Evolutionary conservation across 2,888 invertebrate genomes (phyloP), one percentile per base, ranked within the genome.

Genomic region (Drosophila algonquin): DNA sequence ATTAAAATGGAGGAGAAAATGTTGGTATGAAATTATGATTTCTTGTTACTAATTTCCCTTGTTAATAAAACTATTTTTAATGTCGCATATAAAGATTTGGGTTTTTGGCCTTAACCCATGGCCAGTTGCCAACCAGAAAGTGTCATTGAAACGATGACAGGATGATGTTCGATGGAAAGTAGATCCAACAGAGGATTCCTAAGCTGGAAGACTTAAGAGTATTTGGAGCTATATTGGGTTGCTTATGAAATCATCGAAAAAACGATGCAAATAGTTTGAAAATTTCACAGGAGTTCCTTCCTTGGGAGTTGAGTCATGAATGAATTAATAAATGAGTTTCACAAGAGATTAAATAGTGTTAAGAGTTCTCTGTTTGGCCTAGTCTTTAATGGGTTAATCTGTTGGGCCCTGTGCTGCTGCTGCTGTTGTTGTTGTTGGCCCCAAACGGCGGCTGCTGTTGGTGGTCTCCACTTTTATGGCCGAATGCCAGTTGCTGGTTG

Each of bases 401-500:
- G 81, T 71, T 35, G 32, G 40, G 44, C 68, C 67, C 60, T 76
- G 80, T 8, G 24, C 71, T 65, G 64, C 16, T 52, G 77, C 21
- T 48, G 59, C 70, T 70, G 64, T 18, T 55, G 74, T 24, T 61
- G 78, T 50, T 58, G 77, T 27, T 48, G 60, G 45, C 16, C 18
- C 14, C 40, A 40, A 40, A 40, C 40, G 40, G 47, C 52, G 45
- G 73, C 72, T 89, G 84, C 85, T 77, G 84, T 77, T 87, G 84
- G 89, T 85, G 84, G 84, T 85, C 84, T 71, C 85, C 79, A 46
- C 48, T 54, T 89, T 87, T 87, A 85, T 87, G 82, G 87, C 87
- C 73, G 72, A 67, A 69, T 83, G 89, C 89, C 87, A 83, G 87
- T 83, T 71, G 84, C 77, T 86, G 83, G 81, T 69, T 77, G 80